Conservation (phyloP, 2,888 invertebrate species). For the Lasioglossum morio region DNA sequence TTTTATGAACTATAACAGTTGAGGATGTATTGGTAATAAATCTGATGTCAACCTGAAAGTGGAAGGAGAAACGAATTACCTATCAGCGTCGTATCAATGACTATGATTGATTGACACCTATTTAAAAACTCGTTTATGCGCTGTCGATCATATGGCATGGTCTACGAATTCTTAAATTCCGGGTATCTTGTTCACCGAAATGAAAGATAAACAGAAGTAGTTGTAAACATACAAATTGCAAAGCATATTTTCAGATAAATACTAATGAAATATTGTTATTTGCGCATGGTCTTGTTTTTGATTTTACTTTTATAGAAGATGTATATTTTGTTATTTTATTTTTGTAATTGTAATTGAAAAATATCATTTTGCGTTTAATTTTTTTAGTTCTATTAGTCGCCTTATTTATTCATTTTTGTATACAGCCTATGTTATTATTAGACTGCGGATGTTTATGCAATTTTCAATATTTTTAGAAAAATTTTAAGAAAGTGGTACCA, state of each 20-base stretch:
- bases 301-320: too few species aligned
- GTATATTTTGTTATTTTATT: too few species aligned
- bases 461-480: too few species aligned
- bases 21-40: conserved; percentile 7
- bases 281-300: background rate
- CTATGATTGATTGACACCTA: conserved; percentile 63
- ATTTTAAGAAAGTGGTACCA: too few species aligned
- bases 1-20: conserved; percentile 25
- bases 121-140: conserved; percentile 64
- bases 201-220: background rate
- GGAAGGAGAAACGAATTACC: conserved; percentile 31
- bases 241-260: background rate
- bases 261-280: background rate
- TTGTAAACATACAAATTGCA: background rate
- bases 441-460: too few species aligned
- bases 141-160: conserved; percentile 55
- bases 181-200: background rate
- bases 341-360: too few species aligned
- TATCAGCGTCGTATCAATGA: conserved; percentile 42
- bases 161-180: conserved; percentile 22
- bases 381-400: too few species aligned
- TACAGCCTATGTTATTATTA: too few species aligned
- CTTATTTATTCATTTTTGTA: too few species aligned
- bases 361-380: too few species aligned
- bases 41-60: conserved; percentile 45